phyloP scores from a whole-genome alignment of 30 jellyfish, hydroid and myxozoan species.

The Aurelia aurita complex sp. Pacific region DNA sequence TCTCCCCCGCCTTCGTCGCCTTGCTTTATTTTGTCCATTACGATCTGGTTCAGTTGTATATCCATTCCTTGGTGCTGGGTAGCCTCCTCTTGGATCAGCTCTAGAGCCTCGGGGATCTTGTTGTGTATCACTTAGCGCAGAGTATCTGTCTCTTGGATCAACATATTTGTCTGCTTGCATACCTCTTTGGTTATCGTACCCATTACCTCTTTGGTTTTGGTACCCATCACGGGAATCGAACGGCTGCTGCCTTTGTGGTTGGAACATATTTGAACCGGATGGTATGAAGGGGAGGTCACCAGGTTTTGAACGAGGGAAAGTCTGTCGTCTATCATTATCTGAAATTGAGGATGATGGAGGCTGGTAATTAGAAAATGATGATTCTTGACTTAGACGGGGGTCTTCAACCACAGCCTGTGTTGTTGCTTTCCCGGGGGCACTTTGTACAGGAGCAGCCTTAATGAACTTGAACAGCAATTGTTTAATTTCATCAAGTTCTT shows the following conservation, averaged over 20 bases:
- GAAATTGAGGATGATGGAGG: background rate
- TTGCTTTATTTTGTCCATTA: slow-evolving; percentile 11
- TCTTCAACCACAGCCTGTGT: slow-evolving; percentile 12
- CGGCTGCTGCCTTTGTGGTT: background rate
- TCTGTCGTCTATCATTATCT: too few relatives aligned
- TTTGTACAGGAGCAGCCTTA: slow-evolving; percentile 41
- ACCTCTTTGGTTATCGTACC: background rate
- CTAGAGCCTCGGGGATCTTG: background rate
- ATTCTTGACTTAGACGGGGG: background rate
- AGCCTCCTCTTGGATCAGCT: background rate
- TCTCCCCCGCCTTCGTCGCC: slow-evolving; percentile 70
- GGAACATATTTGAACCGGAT: background rate
- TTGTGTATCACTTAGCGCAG: background rate
- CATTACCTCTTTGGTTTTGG: background rate
- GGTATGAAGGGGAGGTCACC: background rate
- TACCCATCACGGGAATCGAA: background rate
- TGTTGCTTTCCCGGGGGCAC: slow-evolving; percentile 26
- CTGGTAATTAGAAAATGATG: background rate
- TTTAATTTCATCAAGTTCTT: slow-evolving; percentile 73
- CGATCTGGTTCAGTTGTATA: slow-evolving; percentile 91
- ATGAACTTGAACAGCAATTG: slow-evolving; percentile 48
- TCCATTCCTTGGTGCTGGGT: slow-evolving; percentile 42
- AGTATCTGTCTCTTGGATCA: background rate
- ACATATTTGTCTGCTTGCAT: background rate
- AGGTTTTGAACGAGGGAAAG: too few relatives aligned